These are phyloP conservation scores for Tolypeutes matacus DNA, from an alignment of 2,797 vertebrate genomes.

Conservation along the genomic window DNA sequence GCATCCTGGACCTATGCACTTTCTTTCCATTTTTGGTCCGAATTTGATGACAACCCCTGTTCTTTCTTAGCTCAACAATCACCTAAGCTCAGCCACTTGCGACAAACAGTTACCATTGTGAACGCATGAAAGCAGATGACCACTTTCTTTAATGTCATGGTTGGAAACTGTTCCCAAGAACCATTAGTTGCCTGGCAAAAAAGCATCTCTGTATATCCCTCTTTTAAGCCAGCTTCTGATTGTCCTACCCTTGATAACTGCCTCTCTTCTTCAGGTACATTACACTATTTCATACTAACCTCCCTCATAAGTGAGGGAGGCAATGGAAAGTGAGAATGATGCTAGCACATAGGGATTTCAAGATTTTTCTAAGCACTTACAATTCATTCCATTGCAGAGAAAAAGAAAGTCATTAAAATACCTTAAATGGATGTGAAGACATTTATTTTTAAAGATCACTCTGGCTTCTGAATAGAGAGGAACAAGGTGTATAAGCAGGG, in stretches of 20 bases:
- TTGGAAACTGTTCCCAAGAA: not conserved
- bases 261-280: not conserved
- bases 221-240: not conserved
- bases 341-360: not conserved
- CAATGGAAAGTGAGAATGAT: not conserved
- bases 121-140: too few relatives aligned
- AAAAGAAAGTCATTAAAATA: not conserved
- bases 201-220: not conserved
- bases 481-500: not conserved
- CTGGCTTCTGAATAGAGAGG: not conserved
- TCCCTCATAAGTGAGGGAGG: not conserved
- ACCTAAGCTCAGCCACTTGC: too few relatives aligned
- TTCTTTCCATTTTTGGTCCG: rapidly evolving
- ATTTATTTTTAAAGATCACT: not conserved
- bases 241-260: not conserved
- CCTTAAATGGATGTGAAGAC: not conserved
- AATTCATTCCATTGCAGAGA: not conserved
- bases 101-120: rapidly evolving
- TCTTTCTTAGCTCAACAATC: not conserved
- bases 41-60: not conserved
- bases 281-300: not conserved
- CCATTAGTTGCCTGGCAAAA: not conserved
- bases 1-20: rapidly evolving
- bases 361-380: not conserved
- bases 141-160: not conserved